These are phyloP conservation scores for Mimachlamys varia DNA, from an alignment of 2,888 invertebrate species.

Conservation along the genomic window DNA sequence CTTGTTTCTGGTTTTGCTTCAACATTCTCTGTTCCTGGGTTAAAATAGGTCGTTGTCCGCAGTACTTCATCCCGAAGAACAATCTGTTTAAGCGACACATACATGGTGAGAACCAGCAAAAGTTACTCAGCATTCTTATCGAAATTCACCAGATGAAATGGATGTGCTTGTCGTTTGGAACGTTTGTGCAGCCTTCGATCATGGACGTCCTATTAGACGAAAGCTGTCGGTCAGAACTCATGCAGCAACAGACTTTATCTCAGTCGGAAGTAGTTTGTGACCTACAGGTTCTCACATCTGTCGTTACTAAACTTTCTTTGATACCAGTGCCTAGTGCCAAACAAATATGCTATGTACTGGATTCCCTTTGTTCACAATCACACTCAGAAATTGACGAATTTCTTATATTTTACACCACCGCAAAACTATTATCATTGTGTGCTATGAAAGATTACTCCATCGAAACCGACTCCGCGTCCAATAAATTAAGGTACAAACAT, in stretches of 20 bases:
- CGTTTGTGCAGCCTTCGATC: neutral
- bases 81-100: slow-evolving; percentile 45
- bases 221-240: neutral
- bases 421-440: neutral
- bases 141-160: slow-evolving; percentile 3
- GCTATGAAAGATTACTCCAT: neutral
- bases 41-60: slow-evolving; percentile 40
- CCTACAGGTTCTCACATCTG: neutral
- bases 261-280: neutral
- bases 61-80: slow-evolving; percentile 50
- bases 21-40: slow-evolving; percentile 42
- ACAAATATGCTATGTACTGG: neutral
- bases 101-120: neutral
- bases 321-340: neutral
- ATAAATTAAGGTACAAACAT: neutral
- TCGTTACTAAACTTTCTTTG: neutral
- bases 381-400: neutral
- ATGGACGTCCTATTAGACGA: neutral
- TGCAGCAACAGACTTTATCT: neutral
- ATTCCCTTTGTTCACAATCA: neutral
- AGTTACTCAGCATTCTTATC: neutral
- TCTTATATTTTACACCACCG: neutral
- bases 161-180: neutral
- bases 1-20: slow-evolving; percentile 48
- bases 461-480: neutral